Evolutionary conservation across 2,113 vertebrate species (phyloP).

Genomic region (Hippocampus guttulatus): DNA sequence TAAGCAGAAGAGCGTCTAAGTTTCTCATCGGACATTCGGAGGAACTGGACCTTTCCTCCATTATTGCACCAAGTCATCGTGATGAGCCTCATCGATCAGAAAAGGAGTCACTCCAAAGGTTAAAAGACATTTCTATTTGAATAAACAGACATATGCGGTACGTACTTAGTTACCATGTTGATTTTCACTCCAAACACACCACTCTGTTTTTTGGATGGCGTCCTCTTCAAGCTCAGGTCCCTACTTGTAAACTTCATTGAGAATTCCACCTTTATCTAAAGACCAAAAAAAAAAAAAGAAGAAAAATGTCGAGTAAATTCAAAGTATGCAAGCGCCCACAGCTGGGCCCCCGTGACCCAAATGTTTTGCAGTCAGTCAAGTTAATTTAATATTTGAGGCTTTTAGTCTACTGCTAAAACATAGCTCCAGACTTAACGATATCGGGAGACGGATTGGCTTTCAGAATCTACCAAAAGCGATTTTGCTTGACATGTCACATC

Average conservation of each 20-base stretch:
- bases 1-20: background rate
- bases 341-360: background rate
- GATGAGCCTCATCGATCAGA: no score
- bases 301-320: background rate
- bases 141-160: background rate
- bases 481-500: conserved; percentile 29
- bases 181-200: conserved; percentile 98
- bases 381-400: background rate
- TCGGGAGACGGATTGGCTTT: background rate
- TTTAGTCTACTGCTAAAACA: background rate
- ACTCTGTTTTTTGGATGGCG: conserved; percentile 95
- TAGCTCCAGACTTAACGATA: background rate
- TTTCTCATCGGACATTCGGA: background rate
- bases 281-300: background rate
- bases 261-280: conserved; percentile 91
- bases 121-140: background rate
- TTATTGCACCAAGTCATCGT: background rate
- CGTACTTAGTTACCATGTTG: conserved; percentile 94
- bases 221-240: conserved; percentile 96
- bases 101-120: no score
- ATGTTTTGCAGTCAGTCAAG: background rate
- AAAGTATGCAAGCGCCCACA: background rate
- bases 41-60: no score
- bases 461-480: background rate
- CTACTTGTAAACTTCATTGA: conserved; percentile 99